Conservation (phyloP, 2,888 invertebrate genomes). For the Leptothorax acervorum region DNA sequence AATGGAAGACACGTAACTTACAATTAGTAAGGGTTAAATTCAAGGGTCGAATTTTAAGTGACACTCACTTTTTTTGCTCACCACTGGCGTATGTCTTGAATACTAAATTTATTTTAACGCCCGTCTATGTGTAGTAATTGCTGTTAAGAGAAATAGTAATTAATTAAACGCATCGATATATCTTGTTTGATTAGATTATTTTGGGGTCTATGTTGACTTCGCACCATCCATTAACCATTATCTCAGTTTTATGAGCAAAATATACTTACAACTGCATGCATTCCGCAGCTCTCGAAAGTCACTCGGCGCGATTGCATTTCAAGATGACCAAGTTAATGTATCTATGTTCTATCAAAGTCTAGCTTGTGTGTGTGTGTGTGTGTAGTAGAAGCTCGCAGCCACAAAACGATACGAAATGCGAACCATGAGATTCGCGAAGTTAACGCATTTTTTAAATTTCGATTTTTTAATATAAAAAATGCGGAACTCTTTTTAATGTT, state of each 20-base stretch:
- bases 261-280: not conserved
- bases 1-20: not conserved
- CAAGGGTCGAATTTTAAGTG: not conserved
- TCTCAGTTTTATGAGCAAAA: not conserved
- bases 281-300: conserved; percentile 9
- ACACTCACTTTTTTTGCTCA: not conserved
- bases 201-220: conserved; percentile 7
- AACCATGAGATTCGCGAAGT: too few species aligned
- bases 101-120: conserved; percentile 1
- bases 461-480: too few species aligned
- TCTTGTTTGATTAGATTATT: not conserved
- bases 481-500: too few species aligned
- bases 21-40: not conserved
- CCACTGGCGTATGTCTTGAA: not conserved
- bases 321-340: too few species aligned
- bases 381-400: too few species aligned
- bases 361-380: too few species aligned
- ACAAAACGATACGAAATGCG: too few species aligned
- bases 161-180: not conserved
- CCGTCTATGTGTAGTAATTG: not conserved
- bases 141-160: not conserved
- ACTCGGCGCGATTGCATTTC: conserved; percentile 14
- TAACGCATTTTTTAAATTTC: too few species aligned
- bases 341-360: too few species aligned
- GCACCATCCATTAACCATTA: not conserved